These are phyloP conservation scores for Belgica antarctica DNA, from an alignment of 2,888 invertebrate species.

Conservation along the genomic window DNA sequence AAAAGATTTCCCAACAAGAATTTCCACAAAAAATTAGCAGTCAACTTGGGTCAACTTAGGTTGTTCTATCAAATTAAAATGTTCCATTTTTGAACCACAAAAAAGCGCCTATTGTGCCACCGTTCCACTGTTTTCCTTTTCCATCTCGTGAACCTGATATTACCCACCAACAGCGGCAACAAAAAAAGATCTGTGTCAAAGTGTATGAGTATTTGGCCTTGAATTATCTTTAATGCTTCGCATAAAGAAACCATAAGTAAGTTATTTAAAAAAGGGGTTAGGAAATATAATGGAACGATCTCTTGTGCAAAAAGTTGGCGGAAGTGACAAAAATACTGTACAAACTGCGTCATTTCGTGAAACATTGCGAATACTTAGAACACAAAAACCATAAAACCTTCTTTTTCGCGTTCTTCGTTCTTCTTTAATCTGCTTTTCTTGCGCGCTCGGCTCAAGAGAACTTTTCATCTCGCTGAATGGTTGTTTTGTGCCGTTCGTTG, in stretches of 20 bases:
- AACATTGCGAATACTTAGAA: constrained; percentile 26
- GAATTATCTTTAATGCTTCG: background rate
- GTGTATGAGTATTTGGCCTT: background rate
- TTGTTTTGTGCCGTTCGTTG: background rate
- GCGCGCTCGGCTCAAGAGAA: background rate
- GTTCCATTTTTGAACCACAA: too few relatives aligned
- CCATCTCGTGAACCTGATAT: constrained; percentile 1
- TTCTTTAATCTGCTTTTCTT: constrained; percentile 8
- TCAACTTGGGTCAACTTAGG: too few relatives aligned
- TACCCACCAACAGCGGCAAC: too few relatives aligned
- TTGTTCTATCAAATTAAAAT: too few relatives aligned
- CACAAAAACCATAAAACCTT: constrained; percentile 6
- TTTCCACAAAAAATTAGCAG: too few relatives aligned
- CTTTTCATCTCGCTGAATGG: too few relatives aligned
- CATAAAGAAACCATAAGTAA: background rate
- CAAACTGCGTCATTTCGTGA: constrained; percentile 38
- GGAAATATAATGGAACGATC: constrained; percentile 2
- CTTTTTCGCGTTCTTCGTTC: background rate
- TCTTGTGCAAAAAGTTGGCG: constrained; percentile 35
- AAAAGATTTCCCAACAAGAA: too few relatives aligned
- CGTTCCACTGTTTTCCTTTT: too few relatives aligned
- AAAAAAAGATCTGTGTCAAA: too few relatives aligned
- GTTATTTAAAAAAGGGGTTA: constrained; percentile 1
- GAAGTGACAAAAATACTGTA: constrained; percentile 40
- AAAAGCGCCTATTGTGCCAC: too few relatives aligned